phyloP scores from a whole-genome alignment of 2,888 invertebrate species.

The Anagyrus pseudococci region DNA sequence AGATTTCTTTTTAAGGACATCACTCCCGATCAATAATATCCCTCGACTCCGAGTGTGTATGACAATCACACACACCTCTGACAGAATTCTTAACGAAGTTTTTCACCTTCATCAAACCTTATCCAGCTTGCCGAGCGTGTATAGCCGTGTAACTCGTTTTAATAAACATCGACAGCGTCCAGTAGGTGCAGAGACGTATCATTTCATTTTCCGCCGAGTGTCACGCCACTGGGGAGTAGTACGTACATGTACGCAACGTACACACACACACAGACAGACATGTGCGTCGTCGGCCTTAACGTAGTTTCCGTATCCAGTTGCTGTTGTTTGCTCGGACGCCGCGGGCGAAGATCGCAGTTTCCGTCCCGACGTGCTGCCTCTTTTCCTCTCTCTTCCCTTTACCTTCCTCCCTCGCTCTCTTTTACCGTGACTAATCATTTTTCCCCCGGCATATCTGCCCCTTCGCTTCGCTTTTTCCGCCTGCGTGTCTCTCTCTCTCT shows the following conservation, averaged over 20 bases:
- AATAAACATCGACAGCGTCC: constrained; percentile 14
- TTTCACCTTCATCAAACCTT: too few species aligned
- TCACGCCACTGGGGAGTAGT: constrained; percentile 16
- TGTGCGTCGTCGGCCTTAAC: constrained; percentile 40
- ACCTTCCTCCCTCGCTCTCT: too few species aligned
- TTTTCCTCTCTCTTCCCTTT: too few species aligned
- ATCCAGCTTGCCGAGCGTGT: too few species aligned
- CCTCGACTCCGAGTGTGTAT: too few species aligned
- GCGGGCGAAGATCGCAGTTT: constrained; percentile 24
- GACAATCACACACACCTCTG: too few species aligned
- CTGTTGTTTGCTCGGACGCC: constrained; percentile 19
- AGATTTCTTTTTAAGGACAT: too few species aligned
- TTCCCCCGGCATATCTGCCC: not conserved
- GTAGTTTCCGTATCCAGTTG: constrained; percentile 46
- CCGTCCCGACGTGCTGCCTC: too few species aligned
- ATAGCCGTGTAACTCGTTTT: constrained; percentile 17
- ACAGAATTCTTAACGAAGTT: too few species aligned
- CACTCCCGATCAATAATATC: too few species aligned
- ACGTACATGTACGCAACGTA: too few species aligned
- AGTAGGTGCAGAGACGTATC: constrained; percentile 44
- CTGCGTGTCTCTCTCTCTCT: not conserved
- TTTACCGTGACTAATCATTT: constrained; percentile 1
- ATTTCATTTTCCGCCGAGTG: constrained; percentile 53
- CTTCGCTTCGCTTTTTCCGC: not conserved
- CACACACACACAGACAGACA: too few species aligned